Evolutionary conservation across 2,797 vertebrate genomes (phyloP), one percentile per base, ranked within the genome.

Genomic region (Microctenopoma stevenorrisi): DNA sequence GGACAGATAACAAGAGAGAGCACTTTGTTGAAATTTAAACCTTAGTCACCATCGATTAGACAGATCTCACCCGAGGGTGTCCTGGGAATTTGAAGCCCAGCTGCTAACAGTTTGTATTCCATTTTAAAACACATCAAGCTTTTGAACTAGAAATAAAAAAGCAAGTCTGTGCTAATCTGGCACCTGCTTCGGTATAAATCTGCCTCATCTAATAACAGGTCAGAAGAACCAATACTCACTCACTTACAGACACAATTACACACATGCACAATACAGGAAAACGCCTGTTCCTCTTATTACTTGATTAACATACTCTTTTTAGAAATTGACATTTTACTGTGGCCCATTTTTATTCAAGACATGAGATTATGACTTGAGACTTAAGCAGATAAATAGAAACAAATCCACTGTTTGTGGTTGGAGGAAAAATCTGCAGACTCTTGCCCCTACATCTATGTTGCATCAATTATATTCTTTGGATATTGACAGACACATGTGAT

Each of bases 401-500:
- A 44, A 1, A 44, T 44, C 5, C 42, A 16, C 14, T 16, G 35
- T n/a, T 16, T 69, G 40, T 49, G 3, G 7, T 7, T 18, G 30
- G 51, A 7, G 28, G 15, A 42, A 15, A 56, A 52, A 50, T 47
- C 59, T 64, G 13, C n/a, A 37, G 9, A 46, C 18, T 30, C 16
- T 58, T 46, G 11, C 50, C 10, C 18, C 33, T 13, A 6, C 13
- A 33, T 2, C 33, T 15, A 4, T 10, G 26, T 1, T 64, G n/a
- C 11, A 46, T 66, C 65, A 66, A 73, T 56, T 43, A 71, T n/a
- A 52, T 14, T 16, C 12, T 49, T 55, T 47, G 40, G 14, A 54
- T 42, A 71, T 59, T 38, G 71, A 66, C 56, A 63, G 37, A 64
- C 35, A 58, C 15, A 59, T 51, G 40, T 51, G 43, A 64, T 61